These are phyloP conservation scores for Slavum lentiscoides DNA, from an alignment of 2,888 invertebrate genomes.

Conservation along the genomic window DNA sequence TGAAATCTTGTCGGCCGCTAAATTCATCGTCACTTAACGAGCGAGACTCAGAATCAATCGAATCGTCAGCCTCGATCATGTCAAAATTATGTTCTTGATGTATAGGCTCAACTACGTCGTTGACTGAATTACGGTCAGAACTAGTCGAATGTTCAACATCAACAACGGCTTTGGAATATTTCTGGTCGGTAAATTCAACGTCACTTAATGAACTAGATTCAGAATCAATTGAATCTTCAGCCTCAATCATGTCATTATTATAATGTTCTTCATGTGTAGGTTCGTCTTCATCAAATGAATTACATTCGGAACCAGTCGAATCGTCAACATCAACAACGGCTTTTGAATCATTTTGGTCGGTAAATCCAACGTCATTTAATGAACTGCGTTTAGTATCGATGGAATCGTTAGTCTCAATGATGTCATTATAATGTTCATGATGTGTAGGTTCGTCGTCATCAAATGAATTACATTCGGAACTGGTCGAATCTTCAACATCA, in stretches of 20 bases:
- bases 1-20: too few relatives aligned
- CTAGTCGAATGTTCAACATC: not conserved
- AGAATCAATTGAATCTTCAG: not conserved
- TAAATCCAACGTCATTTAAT: not conserved
- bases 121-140: too few relatives aligned
- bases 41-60: too few relatives aligned
- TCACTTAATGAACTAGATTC: not conserved
- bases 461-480: not conserved
- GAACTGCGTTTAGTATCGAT: not conserved
- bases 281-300: not conserved
- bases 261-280: not conserved
- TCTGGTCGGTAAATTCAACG: not conserved
- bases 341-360: not conserved
- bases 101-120: too few relatives aligned
- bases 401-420: not conserved
- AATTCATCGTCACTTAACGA: too few relatives aligned
- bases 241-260: not conserved
- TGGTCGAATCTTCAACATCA: not conserved
- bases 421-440: not conserved
- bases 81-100: too few relatives aligned
- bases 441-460: not conserved
- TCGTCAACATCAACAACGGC: not conserved
- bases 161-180: not conserved
- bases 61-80: too few relatives aligned
- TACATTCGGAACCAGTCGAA: too few relatives aligned